phyloP scores from a whole-genome alignment of 2,113 vertebrate genomes.

The pig (Sus scrofa) region DNA sequence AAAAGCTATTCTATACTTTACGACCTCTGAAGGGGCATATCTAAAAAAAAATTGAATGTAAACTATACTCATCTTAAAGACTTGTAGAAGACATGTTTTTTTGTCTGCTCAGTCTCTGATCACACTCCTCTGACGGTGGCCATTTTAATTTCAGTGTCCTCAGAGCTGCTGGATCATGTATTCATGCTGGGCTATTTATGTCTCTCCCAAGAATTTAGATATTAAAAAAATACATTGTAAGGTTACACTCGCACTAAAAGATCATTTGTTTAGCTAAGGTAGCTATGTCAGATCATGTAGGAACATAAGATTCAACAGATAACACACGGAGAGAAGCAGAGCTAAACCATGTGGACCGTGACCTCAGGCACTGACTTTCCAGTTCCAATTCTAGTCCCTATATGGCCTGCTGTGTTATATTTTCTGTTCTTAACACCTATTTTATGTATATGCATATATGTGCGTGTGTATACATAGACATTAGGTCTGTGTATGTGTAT shows the following conservation, averaged over 20 bases:
- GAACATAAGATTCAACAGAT: not conserved
- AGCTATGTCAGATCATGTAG: not conserved
- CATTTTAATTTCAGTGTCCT: not conserved
- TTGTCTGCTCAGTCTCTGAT: not conserved
- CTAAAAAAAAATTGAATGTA: not conserved
- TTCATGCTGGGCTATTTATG: not conserved
- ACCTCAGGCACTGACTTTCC: not conserved
- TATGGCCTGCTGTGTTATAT: not conserved
- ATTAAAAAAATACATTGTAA: not conserved
- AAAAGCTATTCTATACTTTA: not conserved
- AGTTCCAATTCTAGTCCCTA: not conserved
- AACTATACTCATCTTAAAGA: slow-evolving; percentile 2
- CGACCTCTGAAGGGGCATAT: not conserved
- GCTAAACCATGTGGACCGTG: not conserved
- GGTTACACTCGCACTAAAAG: not conserved
- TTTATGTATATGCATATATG: not conserved
- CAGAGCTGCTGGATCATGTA: not conserved
- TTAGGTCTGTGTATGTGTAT: not conserved
- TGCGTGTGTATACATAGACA: not conserved
- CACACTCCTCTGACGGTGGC: not conserved
- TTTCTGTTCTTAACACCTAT: slow-evolving; percentile 8
- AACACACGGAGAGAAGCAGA: not conserved
- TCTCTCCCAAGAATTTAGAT: not conserved
- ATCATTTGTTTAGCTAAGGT: not conserved
- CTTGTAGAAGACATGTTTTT: not conserved